Base-by-base conservation (phyloP, 2,113 vertebrate species). In the Argyrosomus japonicus region DNA sequence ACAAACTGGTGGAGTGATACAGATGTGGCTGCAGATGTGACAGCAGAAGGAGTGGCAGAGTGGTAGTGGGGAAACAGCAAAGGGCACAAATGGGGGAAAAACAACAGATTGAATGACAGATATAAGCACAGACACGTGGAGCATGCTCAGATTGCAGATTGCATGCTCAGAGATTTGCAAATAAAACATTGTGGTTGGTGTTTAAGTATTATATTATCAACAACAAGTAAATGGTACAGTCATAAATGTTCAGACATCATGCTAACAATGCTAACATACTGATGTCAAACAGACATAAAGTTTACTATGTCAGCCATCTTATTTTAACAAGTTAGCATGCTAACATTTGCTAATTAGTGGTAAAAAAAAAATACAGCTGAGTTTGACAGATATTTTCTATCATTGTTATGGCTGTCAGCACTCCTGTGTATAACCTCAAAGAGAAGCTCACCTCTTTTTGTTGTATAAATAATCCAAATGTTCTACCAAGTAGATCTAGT, bases 21-120 rank as follows among this genome's bases (percentile, higher is more conserved):
- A 93, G 89, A 88, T 88, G 88, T 82, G 68, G 69, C 78, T 56
- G 75, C 87, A 85, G 87, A 84, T 82, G 81, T 80, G 76, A 68
- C 29, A 61, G 70, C 79, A 82, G 76, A 73, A 45, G 68, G 84
- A 83, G 62, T 0, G n/a, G 14, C 27, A 32, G 17, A 25, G 12
- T 57, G 54, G 56, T 7, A 15, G 50, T 19, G 17, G 50, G 7
- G 47, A 70, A 79, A 78, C 47, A 68, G 17, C 23, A 56, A 61
- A 60, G 25, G 63, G 81, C 62, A 65, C 6, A 75, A 80, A 82
- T 14, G 14, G 43, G 18, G 40, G 14, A 36, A 50, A 75, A 50
- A 75, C 47, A 48, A 67, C 68, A 80, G 85, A 83, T 77, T 65
- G 40, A 80, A 71, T 40, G 77, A 47, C 58, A 43, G 62, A 71